Evolutionary conservation across 2,113 vertebrate genomes (phyloP).

Genomic region (Aleadryas rufinucha): DNA sequence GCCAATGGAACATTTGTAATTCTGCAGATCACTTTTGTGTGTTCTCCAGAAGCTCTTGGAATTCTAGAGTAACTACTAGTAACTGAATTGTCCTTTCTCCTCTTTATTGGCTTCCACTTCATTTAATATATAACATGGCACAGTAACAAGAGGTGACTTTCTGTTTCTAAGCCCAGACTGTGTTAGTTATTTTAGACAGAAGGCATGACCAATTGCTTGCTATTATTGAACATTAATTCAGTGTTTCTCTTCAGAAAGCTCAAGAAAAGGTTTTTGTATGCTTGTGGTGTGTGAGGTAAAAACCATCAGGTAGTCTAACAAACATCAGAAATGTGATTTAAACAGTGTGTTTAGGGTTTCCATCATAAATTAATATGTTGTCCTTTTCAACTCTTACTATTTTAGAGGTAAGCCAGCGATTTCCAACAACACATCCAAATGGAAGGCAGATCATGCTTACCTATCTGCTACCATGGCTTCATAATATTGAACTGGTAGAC

Average conservation of each 20-base stretch:
- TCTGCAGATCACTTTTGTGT: not conserved
- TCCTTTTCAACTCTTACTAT: not conserved
- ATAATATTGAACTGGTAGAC: conserved; percentile 95
- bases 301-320: not conserved
- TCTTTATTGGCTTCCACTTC: not conserved
- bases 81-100: not conserved
- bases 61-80: not conserved
- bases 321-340: not conserved
- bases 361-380: not conserved
- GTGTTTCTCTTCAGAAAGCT: not conserved
- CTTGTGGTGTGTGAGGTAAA: not conserved
- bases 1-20: not conserved
- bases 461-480: conserved; percentile 95
- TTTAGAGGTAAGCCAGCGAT: conserved; percentile 94
- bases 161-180: not conserved
- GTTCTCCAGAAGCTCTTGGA: not conserved
- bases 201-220: not conserved
- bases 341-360: not conserved
- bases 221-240: not conserved
- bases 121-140: not conserved
- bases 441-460: conserved; percentile 97
- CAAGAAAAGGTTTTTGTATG: not conserved
- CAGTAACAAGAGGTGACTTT: not conserved
- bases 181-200: not conserved
- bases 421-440: conserved; percentile 93